Evolutionary conservation across 2,888 invertebrate genomes (phyloP), one percentile per base, ranked within the genome.

Genomic region (Myopa tessellatipennis): DNA sequence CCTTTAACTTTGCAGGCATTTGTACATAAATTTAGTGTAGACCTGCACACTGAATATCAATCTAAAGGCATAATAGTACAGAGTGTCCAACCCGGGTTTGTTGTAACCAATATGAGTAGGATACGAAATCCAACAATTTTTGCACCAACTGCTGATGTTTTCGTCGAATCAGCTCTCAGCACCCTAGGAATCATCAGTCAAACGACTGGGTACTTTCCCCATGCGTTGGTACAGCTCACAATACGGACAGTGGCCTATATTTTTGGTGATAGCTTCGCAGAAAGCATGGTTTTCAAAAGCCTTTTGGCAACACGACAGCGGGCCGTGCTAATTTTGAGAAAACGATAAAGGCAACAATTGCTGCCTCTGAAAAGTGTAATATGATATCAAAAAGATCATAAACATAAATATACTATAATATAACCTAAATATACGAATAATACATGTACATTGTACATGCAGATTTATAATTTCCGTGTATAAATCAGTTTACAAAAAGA

Each of bases 41-140:
- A 96, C 83, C 89, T 96, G 40, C 92, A 93, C 8, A 92, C 93
- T 76, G 96, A 96, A 85, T 96, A 95, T 84, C 90, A 91, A 26
- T 92, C 92, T 60, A 90, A 91, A 63, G 95, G 95, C 1, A 93
- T 96, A 38, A 91, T 93, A 5, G 90, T 96, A 6, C 97, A 98
- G 65, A 94, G 95, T 85, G 91, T 98, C 0, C 90, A 94, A 77
- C 98, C 98, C 0, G 97, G 96, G 2, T 96, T 95, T 83, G 97
- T 98, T 0, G 95, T 96, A 36, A 96, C 97, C 0, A 97, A 97
- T 85, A 96, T 97, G 95, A 94, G 95, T 12, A 95, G 95, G 84
- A 94, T 97, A 78, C 91, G 92, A n/a, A 91, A 91, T 60, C 91
- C 94, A 45, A 92, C 93, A 0, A 91, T 93, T 89, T 92, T 96